phyloP scores from a whole-genome alignment of 2,888 invertebrate genomes.

The Busseola fusca region DNA sequence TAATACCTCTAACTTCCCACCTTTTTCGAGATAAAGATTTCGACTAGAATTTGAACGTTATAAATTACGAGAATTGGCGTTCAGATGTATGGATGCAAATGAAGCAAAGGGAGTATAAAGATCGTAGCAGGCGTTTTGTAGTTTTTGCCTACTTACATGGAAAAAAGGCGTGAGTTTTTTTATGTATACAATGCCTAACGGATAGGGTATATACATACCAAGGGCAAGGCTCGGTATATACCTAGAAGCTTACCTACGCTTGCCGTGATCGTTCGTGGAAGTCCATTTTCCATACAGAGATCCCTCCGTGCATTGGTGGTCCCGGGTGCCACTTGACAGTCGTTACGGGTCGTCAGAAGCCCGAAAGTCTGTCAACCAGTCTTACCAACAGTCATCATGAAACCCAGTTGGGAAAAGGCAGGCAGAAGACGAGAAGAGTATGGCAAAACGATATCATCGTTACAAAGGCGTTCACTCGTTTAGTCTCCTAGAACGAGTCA shows the following conservation, averaged over 20 bases:
- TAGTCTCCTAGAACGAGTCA: slow-evolving; percentile 12
- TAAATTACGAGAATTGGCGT: too few species aligned
- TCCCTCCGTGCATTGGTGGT: neutral
- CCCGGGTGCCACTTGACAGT: neutral
- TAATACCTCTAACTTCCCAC: too few species aligned
- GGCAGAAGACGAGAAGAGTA: neutral
- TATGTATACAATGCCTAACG: too few species aligned
- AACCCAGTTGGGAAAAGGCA: neutral
- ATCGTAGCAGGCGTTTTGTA: neutral
- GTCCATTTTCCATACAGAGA: neutral
- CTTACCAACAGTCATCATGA: too few species aligned
- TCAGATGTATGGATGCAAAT: too few species aligned
- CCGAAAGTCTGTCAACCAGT: too few species aligned
- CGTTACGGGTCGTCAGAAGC: too few species aligned
- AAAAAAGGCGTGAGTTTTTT: neutral
- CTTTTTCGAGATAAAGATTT: too few species aligned
- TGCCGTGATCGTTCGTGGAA: neutral
- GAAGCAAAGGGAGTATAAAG: neutral
- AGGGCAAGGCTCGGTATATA: too few species aligned
- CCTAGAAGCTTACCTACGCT: too few species aligned
- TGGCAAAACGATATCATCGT: neutral
- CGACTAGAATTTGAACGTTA: too few species aligned
- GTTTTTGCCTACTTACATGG: neutral
- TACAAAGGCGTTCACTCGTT: neutral
- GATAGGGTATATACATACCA: too few species aligned